Conservation (phyloP, 2,888 invertebrate genomes). For the Tupiocoris notatus region DNA sequence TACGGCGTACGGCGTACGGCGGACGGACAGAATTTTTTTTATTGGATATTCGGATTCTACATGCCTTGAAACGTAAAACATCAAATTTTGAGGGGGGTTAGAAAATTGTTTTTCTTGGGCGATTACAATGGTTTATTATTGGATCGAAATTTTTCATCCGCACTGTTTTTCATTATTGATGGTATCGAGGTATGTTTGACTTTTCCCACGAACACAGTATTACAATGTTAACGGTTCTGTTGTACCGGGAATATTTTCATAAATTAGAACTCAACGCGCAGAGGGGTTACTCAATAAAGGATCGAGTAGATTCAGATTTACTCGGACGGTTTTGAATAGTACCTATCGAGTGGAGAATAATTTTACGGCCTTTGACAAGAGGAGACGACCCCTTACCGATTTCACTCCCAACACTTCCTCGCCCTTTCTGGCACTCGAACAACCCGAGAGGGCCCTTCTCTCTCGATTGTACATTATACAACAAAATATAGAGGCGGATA, state of each 20-base stretch:
- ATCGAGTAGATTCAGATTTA: neutral
- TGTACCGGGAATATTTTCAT: neutral
- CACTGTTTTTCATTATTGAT: too few relatives aligned
- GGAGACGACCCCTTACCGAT: neutral
- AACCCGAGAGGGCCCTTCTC: slow-evolving; percentile 2
- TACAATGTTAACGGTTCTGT: neutral
- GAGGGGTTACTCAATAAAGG: neutral
- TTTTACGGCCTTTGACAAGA: slow-evolving; percentile 16
- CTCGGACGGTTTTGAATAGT: neutral
- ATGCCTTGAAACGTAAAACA: too few relatives aligned
- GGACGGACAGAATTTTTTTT: too few relatives aligned
- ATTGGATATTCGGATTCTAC: too few relatives aligned
- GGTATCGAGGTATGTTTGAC: neutral
- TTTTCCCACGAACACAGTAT: neutral
- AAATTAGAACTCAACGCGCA: neutral
- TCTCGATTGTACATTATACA: slow-evolving; percentile 17
- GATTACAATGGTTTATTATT: too few relatives aligned
- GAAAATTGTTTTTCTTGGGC: too few relatives aligned
- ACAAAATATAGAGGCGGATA: slow-evolving; percentile 27
- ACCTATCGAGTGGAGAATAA: slow-evolving; percentile 8
- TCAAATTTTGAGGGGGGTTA: too few relatives aligned
- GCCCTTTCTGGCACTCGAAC: neutral
- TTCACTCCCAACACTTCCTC: neutral
- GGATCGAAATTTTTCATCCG: too few relatives aligned
- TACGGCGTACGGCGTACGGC: too few relatives aligned